Evolutionary conservation across 2,888 invertebrate genomes (phyloP).

Genomic region (Deilephila porcellus): DNA sequence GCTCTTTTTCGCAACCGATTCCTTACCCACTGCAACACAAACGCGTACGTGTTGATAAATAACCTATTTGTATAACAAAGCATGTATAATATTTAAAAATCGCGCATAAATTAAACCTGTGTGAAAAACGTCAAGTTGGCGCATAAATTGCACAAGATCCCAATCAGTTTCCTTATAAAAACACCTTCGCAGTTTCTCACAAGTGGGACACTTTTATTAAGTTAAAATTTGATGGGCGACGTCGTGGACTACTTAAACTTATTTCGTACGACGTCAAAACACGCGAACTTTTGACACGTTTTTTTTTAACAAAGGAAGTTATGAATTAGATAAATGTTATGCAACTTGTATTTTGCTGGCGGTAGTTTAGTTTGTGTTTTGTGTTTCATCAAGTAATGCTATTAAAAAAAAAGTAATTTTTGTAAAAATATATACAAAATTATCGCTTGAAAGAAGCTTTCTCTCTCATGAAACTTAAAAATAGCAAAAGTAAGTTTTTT

Average conservation of each 20-base stretch:
- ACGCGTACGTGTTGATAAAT: too few relatives aligned
- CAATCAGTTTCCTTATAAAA: constrained; percentile 20
- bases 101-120: background rate
- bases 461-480: too few relatives aligned
- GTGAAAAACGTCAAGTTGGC: background rate
- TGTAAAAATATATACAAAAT: too few relatives aligned
- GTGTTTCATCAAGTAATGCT: too few relatives aligned
- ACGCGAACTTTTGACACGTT: constrained; percentile 25
- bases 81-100: background rate
- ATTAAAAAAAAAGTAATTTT: too few relatives aligned
- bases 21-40: too few relatives aligned
- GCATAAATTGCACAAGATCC: constrained; percentile 16
- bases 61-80: background rate
- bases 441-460: too few relatives aligned
- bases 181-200: constrained; percentile 3
- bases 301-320: constrained; percentile 11
- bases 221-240: constrained; percentile 23
- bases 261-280: constrained; percentile 1
- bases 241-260: constrained; percentile 8
- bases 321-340: background rate
- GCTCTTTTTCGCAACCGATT: too few relatives aligned
- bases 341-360: background rate
- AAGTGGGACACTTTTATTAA: constrained; percentile 19
- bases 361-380: too few relatives aligned
- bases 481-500: too few relatives aligned